Base-by-base conservation (phyloP, 2,113 vertebrate species). In the Spermophilus dauricus region DNA sequence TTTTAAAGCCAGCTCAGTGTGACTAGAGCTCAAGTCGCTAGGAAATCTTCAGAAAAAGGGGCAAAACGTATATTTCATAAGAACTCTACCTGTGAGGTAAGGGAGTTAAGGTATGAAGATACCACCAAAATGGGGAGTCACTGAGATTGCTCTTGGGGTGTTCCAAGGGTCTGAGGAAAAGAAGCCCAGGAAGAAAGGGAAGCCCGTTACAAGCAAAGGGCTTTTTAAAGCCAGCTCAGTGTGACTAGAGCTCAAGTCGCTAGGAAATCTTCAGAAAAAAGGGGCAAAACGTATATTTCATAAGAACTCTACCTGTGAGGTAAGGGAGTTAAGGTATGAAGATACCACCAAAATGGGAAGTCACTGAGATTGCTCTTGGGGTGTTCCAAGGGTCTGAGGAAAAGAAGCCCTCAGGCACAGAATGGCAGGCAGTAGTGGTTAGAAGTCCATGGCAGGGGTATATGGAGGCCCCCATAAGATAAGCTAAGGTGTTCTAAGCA, bases 401-500 rank as follows among this genome's bases (percentile, higher is more conserved):
- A 5, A 53, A 56, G 45, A 34, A 53, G 2, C 53, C 5, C 28
- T 4, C 5, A 18, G 61, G 1, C 34, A 17, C 2, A 48, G 22
- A 51, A 32, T 13, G 5, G 16, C 4, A 48, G 32, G 67, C 1
- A 0, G 69, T 20, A 65, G 18, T 4, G 14, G 17, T 26, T 61
- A 61, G 18, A 61, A 13, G 3, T 53, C 39, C 58, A 0, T 17
- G 39, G 22, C 48, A 20, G 1, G 1, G 0, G 1, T 24, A 1
- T 26, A 5, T 34, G 13, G 0, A 39, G 67, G 5, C 39, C 24
- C 32, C 8, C 45, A 45, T 45, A 45, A 45, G 45, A 45, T 45
- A 96, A 93, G 13, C 30, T 34, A 76, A 75, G 4, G 1, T 70
- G 42, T 22, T 37, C 8, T 42, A 82, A 45, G 17, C 34, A 75